Percentiles rank a stretch among this genome's conserved stretches.
Evolutionary conservation across 64 coral and sea anemone genomes (phyloP).

Genomic region (Pocillopora damicornis): DNA sequence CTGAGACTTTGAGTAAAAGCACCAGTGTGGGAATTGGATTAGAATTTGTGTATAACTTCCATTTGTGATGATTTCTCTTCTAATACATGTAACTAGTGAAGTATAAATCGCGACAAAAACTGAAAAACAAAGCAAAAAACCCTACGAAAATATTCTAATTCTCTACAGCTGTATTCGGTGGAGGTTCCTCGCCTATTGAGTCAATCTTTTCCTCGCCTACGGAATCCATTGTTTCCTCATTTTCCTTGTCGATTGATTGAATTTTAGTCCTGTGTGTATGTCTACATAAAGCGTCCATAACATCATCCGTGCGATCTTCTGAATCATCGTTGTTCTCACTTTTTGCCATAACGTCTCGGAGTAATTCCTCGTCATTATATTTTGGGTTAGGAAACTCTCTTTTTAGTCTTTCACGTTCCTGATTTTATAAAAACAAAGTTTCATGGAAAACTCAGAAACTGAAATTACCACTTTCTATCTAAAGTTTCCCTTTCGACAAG

Average conservation of each 20-base stretch:
- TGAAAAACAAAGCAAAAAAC: not conserved
- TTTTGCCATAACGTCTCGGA: slow-evolving; percentile 31
- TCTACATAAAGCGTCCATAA: slow-evolving; percentile 1
- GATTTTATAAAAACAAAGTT: not conserved
- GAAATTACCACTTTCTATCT: not conserved
- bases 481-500: not conserved
- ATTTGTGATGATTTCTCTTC: no score
- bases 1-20: no score
- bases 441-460: not conserved
- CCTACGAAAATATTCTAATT: not conserved
- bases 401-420: slow-evolving; percentile 38
- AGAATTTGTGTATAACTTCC: no score
- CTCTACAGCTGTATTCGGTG: not conserved
- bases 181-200: not conserved
- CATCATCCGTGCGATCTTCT: not conserved
- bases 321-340: not conserved
- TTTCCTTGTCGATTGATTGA: not conserved
- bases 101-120: no score
- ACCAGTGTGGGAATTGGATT: no score
- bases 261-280: slow-evolving; percentile 20
- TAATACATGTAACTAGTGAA: no score
- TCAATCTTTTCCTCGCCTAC: not conserved
- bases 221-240: not conserved
- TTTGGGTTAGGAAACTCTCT: slow-evolving; percentile 32
- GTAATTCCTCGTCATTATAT: slow-evolving; percentile 43